A percentile compares a stretch with the other conserved stretches of the same genome.
phyloP scores from a whole-genome alignment of 2,113 vertebrate genomes.

The Myiozetetes cayanensis region DNA sequence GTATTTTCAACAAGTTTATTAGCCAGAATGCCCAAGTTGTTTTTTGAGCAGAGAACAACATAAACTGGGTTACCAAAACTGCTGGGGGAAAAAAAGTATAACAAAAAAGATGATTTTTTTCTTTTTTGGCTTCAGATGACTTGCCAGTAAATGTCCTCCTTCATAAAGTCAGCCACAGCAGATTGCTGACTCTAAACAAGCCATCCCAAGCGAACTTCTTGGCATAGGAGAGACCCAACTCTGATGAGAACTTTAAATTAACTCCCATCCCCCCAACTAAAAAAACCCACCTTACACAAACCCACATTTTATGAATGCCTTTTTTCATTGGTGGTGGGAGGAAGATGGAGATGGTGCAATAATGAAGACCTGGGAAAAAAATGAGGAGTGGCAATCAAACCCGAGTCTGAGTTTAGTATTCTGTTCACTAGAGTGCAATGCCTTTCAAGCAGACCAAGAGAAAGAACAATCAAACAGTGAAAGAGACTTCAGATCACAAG shows the following conservation, averaged over 20 bases:
- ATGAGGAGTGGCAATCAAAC: background rate
- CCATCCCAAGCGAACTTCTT: background rate
- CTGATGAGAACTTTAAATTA: background rate
- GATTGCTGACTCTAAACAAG: background rate
- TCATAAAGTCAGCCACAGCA: background rate
- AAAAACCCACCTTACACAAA: background rate
- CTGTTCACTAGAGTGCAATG: background rate
- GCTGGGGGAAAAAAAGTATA: background rate
- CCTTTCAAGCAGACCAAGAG: background rate
- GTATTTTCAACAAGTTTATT: background rate
- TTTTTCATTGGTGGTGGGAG: background rate
- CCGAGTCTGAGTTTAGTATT: background rate
- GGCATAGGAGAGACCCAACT: background rate
- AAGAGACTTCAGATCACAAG: background rate
- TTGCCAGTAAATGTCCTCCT: background rate
- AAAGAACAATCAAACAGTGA: background rate
- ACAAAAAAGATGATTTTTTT: background rate
- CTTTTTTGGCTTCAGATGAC: background rate
- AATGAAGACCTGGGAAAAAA: background rate
- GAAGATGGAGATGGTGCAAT: background rate
- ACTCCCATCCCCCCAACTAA: background rate
- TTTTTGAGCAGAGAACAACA: background rate
- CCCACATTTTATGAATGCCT: background rate
- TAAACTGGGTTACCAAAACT: background rate
- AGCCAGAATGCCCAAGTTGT: background rate